Evolutionary conservation across 2,113 vertebrate species (phyloP), one percentile per base, ranked within the genome.

Genomic region (Elachura formosa): DNA sequence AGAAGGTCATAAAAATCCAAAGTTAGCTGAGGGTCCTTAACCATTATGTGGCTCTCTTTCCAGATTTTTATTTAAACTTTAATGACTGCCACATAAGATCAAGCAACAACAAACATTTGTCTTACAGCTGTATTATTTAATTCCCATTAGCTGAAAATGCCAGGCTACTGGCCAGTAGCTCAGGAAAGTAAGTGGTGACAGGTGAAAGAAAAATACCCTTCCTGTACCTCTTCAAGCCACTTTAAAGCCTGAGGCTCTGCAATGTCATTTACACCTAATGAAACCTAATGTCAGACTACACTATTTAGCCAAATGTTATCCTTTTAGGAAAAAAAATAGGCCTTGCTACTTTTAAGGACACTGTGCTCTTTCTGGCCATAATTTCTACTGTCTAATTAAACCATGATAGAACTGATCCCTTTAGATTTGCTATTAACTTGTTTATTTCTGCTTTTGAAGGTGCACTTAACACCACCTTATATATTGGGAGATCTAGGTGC

Each of bases 1-100:
- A 98, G 97, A 96, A 97, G 97, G 94, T 95, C 98, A 97, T 98
- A 98, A 98, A 98, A 98, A 95, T 97, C 94, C 95, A 97, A 96
- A 97, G 96, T 97, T 97, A 97, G 98, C 95, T 93, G 94, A 97
- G 96, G 94, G 95, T 97, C 96, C 92, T 96, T 96, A 92, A 95
- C 96, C 90, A 84, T 96, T 92, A 78, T 71, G 49, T 48, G 83
- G 58, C 90, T 96, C 36, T 67, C 81, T 91, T 97, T 94, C 93
- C 96, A 95, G 92, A 96, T 97, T 96, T 95, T 43, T 87, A 96
- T 96, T 95, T 94, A 96, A 96, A 96, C 84, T 96, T 96, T 97
- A 97, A 97, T 97, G 97, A 98, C 95, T 97, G 96, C 89, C 89
- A 72, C 87, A 77, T 63, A 97, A 84, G 96, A 96, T 96, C 94